phyloP scores from a whole-genome alignment of 2,797 vertebrate genomes.

The Pogoniulus pusillus region DNA sequence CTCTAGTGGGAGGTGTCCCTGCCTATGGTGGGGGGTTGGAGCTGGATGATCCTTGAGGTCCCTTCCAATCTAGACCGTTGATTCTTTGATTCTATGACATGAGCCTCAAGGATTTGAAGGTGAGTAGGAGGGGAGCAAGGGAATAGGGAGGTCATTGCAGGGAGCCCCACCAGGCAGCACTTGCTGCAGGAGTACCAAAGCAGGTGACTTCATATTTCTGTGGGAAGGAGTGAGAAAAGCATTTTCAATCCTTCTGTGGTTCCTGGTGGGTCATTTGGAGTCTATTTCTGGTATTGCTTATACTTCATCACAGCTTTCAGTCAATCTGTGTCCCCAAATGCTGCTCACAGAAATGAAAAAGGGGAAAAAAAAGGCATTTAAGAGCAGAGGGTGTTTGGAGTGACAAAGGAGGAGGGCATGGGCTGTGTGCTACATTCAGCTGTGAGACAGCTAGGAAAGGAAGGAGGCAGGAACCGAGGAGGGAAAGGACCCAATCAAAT shows the following conservation, averaged over 20 bases:
- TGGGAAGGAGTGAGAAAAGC: background rate
- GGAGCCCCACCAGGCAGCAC: background rate
- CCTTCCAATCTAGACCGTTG: too few species aligned
- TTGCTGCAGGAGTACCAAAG: background rate
- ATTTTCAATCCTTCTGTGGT: slow-evolving; percentile 21
- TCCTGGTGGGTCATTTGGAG: slow-evolving; percentile 35
- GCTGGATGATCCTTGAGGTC: too few species aligned
- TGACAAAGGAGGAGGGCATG: background rate
- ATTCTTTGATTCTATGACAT: too few species aligned
- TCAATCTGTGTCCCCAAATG: slow-evolving; percentile 48
- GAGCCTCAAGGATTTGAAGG: background rate
- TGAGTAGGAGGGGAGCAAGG: background rate
- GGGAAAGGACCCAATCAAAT: background rate
- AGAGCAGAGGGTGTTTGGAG: background rate
- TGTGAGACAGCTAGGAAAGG: background rate
- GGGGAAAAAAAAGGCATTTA: background rate
- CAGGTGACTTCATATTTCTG: background rate
- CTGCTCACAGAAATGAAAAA: background rate
- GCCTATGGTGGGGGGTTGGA: too few species aligned
- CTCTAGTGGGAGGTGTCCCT: too few species aligned
- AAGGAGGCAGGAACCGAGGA: background rate
- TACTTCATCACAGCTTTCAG: slow-evolving; percentile 16
- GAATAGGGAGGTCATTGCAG: background rate
- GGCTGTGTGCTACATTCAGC: background rate
- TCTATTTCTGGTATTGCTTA: slow-evolving; percentile 39